Base-by-base conservation (phyloP, 1,140 invertebrate species). In the Bombus polaris region DNA sequence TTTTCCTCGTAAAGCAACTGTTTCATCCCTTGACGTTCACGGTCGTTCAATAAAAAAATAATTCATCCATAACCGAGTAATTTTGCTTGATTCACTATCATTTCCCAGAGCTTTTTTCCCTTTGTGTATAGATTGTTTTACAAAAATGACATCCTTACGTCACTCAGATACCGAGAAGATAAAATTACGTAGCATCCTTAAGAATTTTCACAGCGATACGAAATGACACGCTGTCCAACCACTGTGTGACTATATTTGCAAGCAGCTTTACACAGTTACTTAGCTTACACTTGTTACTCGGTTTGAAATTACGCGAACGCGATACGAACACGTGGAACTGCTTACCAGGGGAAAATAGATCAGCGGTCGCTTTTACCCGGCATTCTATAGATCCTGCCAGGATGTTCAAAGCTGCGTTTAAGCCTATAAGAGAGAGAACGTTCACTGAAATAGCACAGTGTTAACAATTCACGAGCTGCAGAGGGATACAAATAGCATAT, bases 391-490 rank as follows among this genome's bases (percentile, higher is more conserved):
- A 18, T 37, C 42, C 32, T 44, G 18, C 5, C 25, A 62, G 53
- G 72, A 86, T 66, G 53, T 35, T 75, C 87, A 77, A 80, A 80
- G 53, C 37, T 59, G 10, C 28, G 59, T 72, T 6, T 39, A 32
- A 44, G 39, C 53, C 18, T 81, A 78, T 68, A 80, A 80, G 87
- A 80, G 65, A 80, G 57, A 80, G 59, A 72, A 25, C 57, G 32
- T 76, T 37, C 22, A 57, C 71, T 68, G 59, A 81, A 89, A 89
- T 83, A 89, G 76, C 81, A 83, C 8, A 6, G 25, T 32, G 73
- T 89, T 57, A 89, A 89, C 42, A 42, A 89, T 89, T 89, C 42
- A 89, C 77, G 57, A 35, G 62, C 57, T 37, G n/a, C 42, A 37
- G 25, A 42, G 68, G 42, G 57, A 18, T 57, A n/a, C n/a, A 76